Evolutionary conservation across 2,113 vertebrate species (phyloP).

Genomic region (Fulica atra): DNA sequence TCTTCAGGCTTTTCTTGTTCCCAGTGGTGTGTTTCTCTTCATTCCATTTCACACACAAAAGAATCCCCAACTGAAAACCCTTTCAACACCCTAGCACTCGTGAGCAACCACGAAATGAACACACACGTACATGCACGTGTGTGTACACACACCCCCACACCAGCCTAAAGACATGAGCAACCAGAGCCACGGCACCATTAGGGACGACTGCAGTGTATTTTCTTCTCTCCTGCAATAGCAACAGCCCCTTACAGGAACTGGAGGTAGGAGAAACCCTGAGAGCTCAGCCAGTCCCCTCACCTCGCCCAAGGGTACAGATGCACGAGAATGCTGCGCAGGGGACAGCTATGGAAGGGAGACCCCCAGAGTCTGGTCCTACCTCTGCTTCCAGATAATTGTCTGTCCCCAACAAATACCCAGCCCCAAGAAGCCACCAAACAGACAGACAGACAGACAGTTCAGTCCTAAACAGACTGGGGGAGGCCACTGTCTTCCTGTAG

Average conservation of each 20-base stretch:
- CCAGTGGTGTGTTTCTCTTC: background rate
- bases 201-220: no score
- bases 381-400: background rate
- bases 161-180: background rate
- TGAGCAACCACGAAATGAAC: background rate
- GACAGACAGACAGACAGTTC: background rate
- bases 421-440: background rate
- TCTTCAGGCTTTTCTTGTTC: background rate
- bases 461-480: background rate
- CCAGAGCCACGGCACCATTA: background rate
- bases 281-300: background rate
- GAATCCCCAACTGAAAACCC: background rate
- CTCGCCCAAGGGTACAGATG: background rate
- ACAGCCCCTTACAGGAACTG: background rate
- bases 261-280: background rate
- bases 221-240: accelerated
- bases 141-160: accelerated
- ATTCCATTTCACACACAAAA: background rate
- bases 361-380: background rate
- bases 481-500: background rate
- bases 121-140: accelerated
- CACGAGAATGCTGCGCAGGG: background rate
- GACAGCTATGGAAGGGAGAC: accelerated
- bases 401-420: background rate
- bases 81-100: background rate